These are phyloP conservation scores for Pholis gunnellus DNA, from an alignment of 2,113 vertebrate species.

Conservation along the genomic window DNA sequence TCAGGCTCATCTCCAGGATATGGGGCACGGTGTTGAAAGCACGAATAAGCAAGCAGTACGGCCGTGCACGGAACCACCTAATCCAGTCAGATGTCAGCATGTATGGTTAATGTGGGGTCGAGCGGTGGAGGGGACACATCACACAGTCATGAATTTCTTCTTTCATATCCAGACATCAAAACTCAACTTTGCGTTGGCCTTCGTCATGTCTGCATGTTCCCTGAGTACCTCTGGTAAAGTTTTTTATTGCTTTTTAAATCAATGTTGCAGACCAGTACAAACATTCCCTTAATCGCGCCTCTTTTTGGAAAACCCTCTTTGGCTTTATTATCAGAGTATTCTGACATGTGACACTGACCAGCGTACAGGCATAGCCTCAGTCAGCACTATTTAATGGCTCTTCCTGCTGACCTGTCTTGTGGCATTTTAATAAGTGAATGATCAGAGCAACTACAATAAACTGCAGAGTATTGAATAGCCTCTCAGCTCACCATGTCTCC, in stretches of 20 bases:
- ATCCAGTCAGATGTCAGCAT: conserved; percentile 50
- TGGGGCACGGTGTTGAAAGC: conserved; percentile 59
- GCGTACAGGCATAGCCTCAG: conserved; percentile 43
- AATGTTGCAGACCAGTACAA: conserved; percentile 29
- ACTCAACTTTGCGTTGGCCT: conserved; percentile 6
- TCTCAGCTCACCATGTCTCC: conserved; percentile 62
- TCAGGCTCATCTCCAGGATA: conserved; percentile 64
- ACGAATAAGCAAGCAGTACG: conserved; percentile 48
- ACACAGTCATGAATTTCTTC: conserved; percentile 4
- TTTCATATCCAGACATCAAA: conserved; percentile 29
- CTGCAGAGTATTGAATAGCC: conserved; percentile 70
- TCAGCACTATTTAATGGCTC: conserved; percentile 73
- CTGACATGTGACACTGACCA: conserved; percentile 65
- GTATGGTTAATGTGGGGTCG: conserved; percentile 10
- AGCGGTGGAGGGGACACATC: conserved; percentile 1
- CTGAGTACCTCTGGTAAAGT: conserved; percentile 33
- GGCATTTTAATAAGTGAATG: conserved; percentile 74
- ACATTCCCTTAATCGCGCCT: conserved; percentile 32
- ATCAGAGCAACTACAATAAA: conserved; percentile 74
- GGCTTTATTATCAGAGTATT: conserved; percentile 49
- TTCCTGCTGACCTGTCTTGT: conserved; percentile 70
- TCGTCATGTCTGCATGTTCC: conserved; percentile 27
- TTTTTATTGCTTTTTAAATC: conserved; percentile 50
- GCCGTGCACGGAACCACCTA: conserved; percentile 46
- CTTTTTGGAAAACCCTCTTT: conserved; percentile 49